These are phyloP conservation scores for Ormyrus labotus DNA, from an alignment of 2,888 invertebrate genomes.

Conservation along the genomic window DNA sequence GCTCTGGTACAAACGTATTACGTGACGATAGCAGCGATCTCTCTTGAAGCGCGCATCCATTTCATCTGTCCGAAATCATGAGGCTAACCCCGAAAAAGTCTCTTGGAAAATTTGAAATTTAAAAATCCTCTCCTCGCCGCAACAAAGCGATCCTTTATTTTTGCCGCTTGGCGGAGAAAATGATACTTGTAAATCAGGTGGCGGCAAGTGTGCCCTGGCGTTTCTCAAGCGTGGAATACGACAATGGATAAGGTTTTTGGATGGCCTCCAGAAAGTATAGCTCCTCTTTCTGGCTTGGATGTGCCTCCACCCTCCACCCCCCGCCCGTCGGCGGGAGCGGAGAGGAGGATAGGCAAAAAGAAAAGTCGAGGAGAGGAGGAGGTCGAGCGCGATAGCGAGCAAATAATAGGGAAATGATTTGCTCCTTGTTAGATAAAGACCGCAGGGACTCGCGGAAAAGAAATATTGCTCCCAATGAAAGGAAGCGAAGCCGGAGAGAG, in stretches of 20 bases:
- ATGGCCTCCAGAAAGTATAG: constrained; percentile 73
- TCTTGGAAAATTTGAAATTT: constrained; percentile 36
- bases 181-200: constrained; percentile 68
- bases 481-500: constrained; percentile 24
- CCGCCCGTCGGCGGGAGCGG: background rate
- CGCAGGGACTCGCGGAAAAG: constrained; percentile 72
- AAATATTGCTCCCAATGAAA: constrained; percentile 71
- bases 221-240: constrained; percentile 64
- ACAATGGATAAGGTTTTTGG: constrained; percentile 74
- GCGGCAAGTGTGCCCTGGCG: constrained; percentile 59
- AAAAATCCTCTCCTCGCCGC: constrained; percentile 36
- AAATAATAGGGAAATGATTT: constrained; percentile 76
- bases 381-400: constrained; percentile 72
- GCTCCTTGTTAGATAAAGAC: constrained; percentile 76
- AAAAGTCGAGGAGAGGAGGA: constrained; percentile 53
- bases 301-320: constrained; percentile 57
- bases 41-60: background rate
- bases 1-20: no score
- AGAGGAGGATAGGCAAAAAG: constrained; percentile 42
- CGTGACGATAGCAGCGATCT: background rate
- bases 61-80: background rate
- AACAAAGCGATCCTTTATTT: constrained; percentile 48
- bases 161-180: constrained; percentile 55
- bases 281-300: constrained; percentile 65
- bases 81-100: constrained; percentile 40